Evolutionary conservation across 2,797 vertebrate species (phyloP), one percentile per base, ranked within the genome.

Genomic region (Amblyopsis hoosieri): DNA sequence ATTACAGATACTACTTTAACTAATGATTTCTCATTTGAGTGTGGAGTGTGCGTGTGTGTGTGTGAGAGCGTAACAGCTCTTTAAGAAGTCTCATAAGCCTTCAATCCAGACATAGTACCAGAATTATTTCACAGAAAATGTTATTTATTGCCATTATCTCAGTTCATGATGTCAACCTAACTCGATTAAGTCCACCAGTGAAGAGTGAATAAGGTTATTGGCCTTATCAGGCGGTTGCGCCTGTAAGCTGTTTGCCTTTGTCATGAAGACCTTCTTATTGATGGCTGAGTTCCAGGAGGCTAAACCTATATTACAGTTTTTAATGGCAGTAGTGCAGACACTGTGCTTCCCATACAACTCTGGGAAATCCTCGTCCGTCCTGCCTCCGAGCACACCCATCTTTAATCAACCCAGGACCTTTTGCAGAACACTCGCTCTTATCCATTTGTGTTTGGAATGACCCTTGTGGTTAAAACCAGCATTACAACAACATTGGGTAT

Each of bases 61-160:
- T 29, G 23, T 29, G 23, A 29, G 23, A 6, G 13, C 0, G 29
- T 23, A 77, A 15, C 60, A 79, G 76, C 81, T 86, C 78, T 80
- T 64, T 54, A 74, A 75, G 63, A 74, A 49, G 66, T 51, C 75
- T 15, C 45, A 12, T 46, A 47, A 23, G 46, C 75, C 82, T 66
- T 76, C 71, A 76, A 74, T 82, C 66, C 60, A 67, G 61, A 55
- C 83, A 83, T 80, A 82, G 75, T 64, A 71, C 77, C 85, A 64
- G 85, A 86, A 89, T 90, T 89, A 88, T 85, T 12, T 57, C 74
- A 82, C 81, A 73, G 75, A 85, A 87, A 89, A 87, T 79, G 79
- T 79, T 85, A 85, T 91, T 89, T 87, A 86, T 86, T 80, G 83
- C 80, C 80, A 88, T 90, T 87, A 90, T 87, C 85, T 87, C 77